A percentile compares a stretch with the other conserved stretches of the same genome.
phyloP scores from a whole-genome alignment of 2,797 vertebrate species.

The Tolypeutes matacus region DNA sequence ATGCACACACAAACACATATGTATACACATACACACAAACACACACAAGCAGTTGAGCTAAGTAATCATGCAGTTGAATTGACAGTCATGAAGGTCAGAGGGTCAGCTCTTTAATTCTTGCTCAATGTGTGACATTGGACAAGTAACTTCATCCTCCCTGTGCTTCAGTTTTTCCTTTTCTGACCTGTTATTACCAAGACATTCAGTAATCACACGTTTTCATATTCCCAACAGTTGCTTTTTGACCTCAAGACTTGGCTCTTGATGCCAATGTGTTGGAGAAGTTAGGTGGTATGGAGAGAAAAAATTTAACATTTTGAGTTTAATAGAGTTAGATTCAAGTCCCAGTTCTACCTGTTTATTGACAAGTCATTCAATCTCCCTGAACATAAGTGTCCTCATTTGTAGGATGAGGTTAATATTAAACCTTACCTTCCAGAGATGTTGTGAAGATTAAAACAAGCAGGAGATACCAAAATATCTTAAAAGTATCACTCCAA shows the following conservation, averaged over 20 bases:
- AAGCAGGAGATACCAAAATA: background rate
- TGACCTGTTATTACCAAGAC: slow-evolving; percentile 48
- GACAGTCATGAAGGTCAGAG: slow-evolving; percentile 41
- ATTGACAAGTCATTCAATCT: slow-evolving; percentile 49
- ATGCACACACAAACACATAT: background rate
- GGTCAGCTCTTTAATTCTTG: slow-evolving; percentile 42
- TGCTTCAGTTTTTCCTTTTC: slow-evolving; percentile 61
- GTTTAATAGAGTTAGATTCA: slow-evolving; percentile 20
- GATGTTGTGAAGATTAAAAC: slow-evolving; percentile 46
- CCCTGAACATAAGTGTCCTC: background rate
- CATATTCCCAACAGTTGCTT: slow-evolving; percentile 49
- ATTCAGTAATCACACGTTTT: slow-evolving; percentile 51
- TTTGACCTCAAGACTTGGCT: slow-evolving; percentile 31
- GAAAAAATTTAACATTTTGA: slow-evolving; percentile 58
- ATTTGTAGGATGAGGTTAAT: slow-evolving; percentile 48
- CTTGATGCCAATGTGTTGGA: slow-evolving; percentile 35
- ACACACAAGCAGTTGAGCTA: background rate
- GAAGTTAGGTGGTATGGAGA: background rate
- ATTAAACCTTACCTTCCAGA: slow-evolving; percentile 12
- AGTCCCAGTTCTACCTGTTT: background rate
- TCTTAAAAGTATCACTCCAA: slow-evolving; percentile 58
- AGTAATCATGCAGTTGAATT: slow-evolving; percentile 26
- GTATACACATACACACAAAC: background rate
- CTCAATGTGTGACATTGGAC: background rate
- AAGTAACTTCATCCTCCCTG: slow-evolving; percentile 55